Conservation (phyloP, 2,888 invertebrate genomes). For the Coelinius sp. region DNA sequence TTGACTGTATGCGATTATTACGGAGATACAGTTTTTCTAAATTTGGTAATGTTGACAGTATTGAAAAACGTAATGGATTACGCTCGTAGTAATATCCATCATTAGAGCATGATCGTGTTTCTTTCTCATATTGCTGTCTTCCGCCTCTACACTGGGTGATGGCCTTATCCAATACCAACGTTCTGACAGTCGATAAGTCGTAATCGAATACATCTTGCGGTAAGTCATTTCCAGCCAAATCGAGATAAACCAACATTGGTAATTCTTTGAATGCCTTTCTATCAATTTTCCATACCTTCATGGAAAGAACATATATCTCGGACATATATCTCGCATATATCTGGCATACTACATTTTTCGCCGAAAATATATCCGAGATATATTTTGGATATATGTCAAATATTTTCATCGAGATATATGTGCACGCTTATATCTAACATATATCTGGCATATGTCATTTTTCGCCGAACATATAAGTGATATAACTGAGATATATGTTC, state of each 20-base stretch:
- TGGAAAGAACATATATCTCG: too few species aligned
- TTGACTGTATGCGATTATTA: not conserved
- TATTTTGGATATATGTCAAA: too few species aligned
- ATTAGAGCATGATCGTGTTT: not conserved
- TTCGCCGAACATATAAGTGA: too few species aligned
- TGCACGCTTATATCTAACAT: too few species aligned
- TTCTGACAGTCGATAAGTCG: not conserved
- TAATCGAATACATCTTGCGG: not conserved
- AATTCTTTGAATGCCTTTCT: constrained; percentile 6
- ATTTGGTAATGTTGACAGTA: not conserved
- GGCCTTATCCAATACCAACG: not conserved
- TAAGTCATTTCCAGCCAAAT: constrained; percentile 32
- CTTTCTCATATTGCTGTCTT: not conserved
- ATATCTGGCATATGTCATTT: too few species aligned
- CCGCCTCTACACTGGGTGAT: not conserved
- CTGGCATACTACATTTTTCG: too few species aligned
- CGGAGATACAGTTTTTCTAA: constrained; percentile 35
- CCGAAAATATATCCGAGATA: too few species aligned
- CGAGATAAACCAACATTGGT: constrained; percentile 25
- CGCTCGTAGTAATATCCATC: not conserved
- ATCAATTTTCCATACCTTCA: constrained; percentile 25
- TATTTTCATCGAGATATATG: too few species aligned
- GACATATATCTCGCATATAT: too few species aligned
- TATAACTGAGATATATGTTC: too few species aligned
- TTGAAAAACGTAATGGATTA: too few species aligned